Percentiles rank a stretch among this genome's conserved stretches.
Evolutionary conservation across 2,888 invertebrate genomes (phyloP).

Genomic region (Hyles lineata): DNA sequence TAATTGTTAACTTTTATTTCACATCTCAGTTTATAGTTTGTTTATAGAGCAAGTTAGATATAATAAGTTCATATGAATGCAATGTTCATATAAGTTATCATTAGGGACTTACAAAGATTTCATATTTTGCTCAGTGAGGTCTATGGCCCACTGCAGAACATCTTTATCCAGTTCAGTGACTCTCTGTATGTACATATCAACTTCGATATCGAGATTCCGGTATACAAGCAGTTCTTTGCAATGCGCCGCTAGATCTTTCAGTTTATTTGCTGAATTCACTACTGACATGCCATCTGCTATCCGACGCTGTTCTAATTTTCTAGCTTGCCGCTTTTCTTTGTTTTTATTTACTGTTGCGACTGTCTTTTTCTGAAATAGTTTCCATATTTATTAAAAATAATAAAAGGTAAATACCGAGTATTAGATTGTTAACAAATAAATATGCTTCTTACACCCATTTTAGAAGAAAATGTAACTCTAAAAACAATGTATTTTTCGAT

Average conservation of each 20-base stretch:
- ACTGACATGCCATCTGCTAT: slow-evolving; percentile 85
- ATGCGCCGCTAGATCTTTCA: slow-evolving; percentile 84
- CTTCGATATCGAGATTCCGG: slow-evolving; percentile 84
- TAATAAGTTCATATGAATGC: background rate
- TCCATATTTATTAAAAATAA: slow-evolving; percentile 5
- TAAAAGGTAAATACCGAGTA: background rate
- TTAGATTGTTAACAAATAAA: background rate
- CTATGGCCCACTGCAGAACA: slow-evolving; percentile 88
- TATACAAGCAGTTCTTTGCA: slow-evolving; percentile 87
- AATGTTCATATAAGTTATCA: background rate
- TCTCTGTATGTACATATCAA: slow-evolving; percentile 85
- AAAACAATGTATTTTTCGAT: background rate
- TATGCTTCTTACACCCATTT: slow-evolving; percentile 57
- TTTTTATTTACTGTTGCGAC: slow-evolving; percentile 74
- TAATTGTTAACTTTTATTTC: too few relatives aligned
- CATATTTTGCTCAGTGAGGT: slow-evolving; percentile 92
- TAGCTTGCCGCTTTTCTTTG: slow-evolving; percentile 86
- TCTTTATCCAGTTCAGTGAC: slow-evolving; percentile 84
- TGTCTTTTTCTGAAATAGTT: slow-evolving; percentile 78
- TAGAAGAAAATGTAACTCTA: slow-evolving; percentile 5
- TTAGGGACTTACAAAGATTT: slow-evolving; percentile 86
- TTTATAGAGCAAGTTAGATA: too few relatives aligned
- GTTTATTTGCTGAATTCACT: slow-evolving; percentile 86
- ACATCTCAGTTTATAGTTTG: too few relatives aligned
- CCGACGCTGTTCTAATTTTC: slow-evolving; percentile 85